Conservation (phyloP, 2,888 invertebrate genomes). For the Amaurobius ferox region DNA sequence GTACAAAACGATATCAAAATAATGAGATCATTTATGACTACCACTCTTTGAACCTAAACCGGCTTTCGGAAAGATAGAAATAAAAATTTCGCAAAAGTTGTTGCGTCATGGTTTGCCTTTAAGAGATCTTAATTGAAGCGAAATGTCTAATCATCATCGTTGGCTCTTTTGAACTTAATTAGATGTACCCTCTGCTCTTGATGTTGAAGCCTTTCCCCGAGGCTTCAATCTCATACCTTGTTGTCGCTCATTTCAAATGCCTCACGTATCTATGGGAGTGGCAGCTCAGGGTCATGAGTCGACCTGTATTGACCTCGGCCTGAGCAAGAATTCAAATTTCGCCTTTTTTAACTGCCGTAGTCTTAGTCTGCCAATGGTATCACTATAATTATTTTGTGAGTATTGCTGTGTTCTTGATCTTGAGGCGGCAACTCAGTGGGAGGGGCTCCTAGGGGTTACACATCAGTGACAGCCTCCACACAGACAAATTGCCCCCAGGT, state of each 20-base stretch:
- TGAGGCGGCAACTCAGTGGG: slow-evolving; percentile 52
- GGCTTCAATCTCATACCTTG: slow-evolving; percentile 44
- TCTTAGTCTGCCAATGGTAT: slow-evolving; percentile 56
- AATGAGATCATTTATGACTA: slow-evolving; percentile 59
- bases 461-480: slow-evolving; percentile 50
- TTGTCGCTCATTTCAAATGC: slow-evolving; percentile 66
- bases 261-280: slow-evolving; percentile 55
- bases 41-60: slow-evolving; percentile 37
- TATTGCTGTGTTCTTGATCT: slow-evolving; percentile 53
- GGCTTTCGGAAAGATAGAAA: slow-evolving; percentile 39
- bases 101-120: slow-evolving; percentile 47
- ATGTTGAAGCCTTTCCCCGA: slow-evolving; percentile 43
- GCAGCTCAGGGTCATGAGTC: slow-evolving; percentile 65
- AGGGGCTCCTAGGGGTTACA: slow-evolving; percentile 40
- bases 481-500: slow-evolving; percentile 7
- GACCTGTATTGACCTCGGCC: slow-evolving; percentile 64
- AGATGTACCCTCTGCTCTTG: slow-evolving; percentile 49
- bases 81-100: slow-evolving; percentile 44
- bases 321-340: slow-evolving; percentile 69
- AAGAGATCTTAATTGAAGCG: slow-evolving; percentile 70
- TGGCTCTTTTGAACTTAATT: slow-evolving; percentile 65
- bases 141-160: slow-evolving; percentile 64
- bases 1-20: slow-evolving; percentile 44
- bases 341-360: slow-evolving; percentile 61
- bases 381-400: slow-evolving; percentile 58